Evolutionary conservation across 2,113 vertebrate genomes (phyloP), one percentile per base, ranked within the genome.

Genomic region (Sorex fumeus): DNA sequence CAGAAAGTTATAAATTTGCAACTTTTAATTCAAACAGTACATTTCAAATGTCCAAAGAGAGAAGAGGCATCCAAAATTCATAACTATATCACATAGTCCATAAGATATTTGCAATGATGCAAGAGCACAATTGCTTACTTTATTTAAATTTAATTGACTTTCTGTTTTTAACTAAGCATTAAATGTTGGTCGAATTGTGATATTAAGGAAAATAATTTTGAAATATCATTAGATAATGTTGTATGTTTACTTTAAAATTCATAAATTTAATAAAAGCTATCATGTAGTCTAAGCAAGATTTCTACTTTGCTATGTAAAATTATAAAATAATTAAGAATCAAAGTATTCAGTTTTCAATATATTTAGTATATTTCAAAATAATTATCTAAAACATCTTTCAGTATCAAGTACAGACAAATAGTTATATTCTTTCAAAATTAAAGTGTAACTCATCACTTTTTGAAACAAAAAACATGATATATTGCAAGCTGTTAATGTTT

Each of bases 151-250:
- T 93, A 97, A 96, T 96, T 97, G 91, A 96, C 83, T 97, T 96
- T 96, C 87, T 96, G 19, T 93, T 95, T 36, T 97, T 98, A 98
- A 97, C 97, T 97, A 97, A 97, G 96, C 34, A 93, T 93, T 90
- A 96, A 94, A 85, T 96, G 30, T 95, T 88, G 40, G 80, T 96
- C 95, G 91, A 53, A 85, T 96, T 95, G 90, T 67, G 96, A 93
- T 90, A 87, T 92, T 96, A 96, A 94, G 93, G 80, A 90, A 97
- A 96, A 95, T 91, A 93, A 70, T 97, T 96, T 97, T 95, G 95
- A 96, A 95, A 91, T 96, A 25, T 74, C 88, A 85, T 96, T 97
- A 86, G 64, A 93, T 78, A 83, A 62, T 74, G n/a, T 45, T 96
- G 91, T 47, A 80, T 72, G 32, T 69, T 85, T 28, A 91, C 93